Evolutionary conservation across 2,797 vertebrate species (phyloP), one percentile per base, ranked within the genome.

Genomic region (Sebastes oblongus): DNA sequence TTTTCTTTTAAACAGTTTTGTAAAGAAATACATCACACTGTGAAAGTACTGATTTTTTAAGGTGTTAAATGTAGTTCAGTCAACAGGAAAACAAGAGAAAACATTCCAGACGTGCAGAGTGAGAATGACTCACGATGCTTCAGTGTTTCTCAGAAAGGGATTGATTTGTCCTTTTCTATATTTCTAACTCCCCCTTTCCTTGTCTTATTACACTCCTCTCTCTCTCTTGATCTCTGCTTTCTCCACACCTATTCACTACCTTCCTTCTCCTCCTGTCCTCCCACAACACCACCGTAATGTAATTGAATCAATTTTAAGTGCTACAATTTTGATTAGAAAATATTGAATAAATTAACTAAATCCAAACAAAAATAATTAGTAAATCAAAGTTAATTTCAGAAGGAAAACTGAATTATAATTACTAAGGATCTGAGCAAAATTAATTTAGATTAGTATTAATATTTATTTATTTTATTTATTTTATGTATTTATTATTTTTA

Each of bases 261-360:
- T 22, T 22, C 22, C 8, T 50, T n/a, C 54, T 13, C 54, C 20
- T 22, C 16, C 1, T 20, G 12, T 5, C 11, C 42, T 27, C 11
- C 22, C 20, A 22, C 39, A 42, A 42, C 39, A 16, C 39, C 39
- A 42, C 39, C 9, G 5, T 24, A 24, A 1, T 55, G 20, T 55
- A 24, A 55, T 22, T 6, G 3, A 55, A 22, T 11, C 0, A 0
- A 22, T 12, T 55, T 24, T 13, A 24, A 0, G n/a, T 55, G 2
- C 52, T 55, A 12, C 2, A 55, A 55, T 11, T 55, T 55, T 24
- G 52, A 55, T 5, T 55, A 24, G 22, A 55, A 55, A 55, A 20
- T 55, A 55, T 24, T 24, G n/a, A 55, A 55, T 55, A 12, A 22
- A 54, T 12, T 6, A 12, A 24, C 22, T 55, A 24, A 55, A 55